A percentile compares a stretch with the other conserved stretches of the same genome.
Evolutionary conservation across 2,888 invertebrate genomes (phyloP).

Genomic region (Limnephilus lunatus): DNA sequence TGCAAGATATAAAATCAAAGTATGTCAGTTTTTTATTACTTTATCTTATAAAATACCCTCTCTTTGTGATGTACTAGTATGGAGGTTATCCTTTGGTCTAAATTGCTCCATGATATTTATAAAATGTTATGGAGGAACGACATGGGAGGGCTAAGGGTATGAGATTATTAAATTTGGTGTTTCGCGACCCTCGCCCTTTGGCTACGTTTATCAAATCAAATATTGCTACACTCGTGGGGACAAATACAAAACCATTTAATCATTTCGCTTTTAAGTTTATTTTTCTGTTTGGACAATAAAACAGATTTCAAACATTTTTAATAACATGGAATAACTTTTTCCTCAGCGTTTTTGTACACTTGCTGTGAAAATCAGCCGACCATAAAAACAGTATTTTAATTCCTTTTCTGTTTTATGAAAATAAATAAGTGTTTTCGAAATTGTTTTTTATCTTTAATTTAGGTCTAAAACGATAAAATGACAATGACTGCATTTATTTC

Average conservation of each 20-base stretch:
- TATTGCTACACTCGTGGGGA: neutral
- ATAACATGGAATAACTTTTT: too few species aligned
- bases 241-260: neutral
- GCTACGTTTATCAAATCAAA: conserved; percentile 31
- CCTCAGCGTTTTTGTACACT: too few species aligned
- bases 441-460: too few species aligned
- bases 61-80: neutral
- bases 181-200: conserved; percentile 31
- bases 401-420: too few species aligned
- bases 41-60: neutral
- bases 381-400: too few species aligned
- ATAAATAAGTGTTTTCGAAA: too few species aligned
- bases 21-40: neutral
- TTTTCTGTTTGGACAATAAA: neutral
- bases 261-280: neutral
- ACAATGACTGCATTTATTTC: too few species aligned
- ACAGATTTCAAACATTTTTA: too few species aligned
- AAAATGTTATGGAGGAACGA: conserved; percentile 30
- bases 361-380: too few species aligned
- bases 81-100: conserved; percentile 9
- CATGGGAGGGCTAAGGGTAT: neutral
- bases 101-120: conserved; percentile 36
- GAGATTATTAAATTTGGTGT: conserved; percentile 23
- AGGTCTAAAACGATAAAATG: too few species aligned
- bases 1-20: neutral